A percentile compares a stretch with the other conserved stretches of the same genome.
phyloP scores from a whole-genome alignment of 2,113 vertebrate species.

The Todiramphus chloris region DNA sequence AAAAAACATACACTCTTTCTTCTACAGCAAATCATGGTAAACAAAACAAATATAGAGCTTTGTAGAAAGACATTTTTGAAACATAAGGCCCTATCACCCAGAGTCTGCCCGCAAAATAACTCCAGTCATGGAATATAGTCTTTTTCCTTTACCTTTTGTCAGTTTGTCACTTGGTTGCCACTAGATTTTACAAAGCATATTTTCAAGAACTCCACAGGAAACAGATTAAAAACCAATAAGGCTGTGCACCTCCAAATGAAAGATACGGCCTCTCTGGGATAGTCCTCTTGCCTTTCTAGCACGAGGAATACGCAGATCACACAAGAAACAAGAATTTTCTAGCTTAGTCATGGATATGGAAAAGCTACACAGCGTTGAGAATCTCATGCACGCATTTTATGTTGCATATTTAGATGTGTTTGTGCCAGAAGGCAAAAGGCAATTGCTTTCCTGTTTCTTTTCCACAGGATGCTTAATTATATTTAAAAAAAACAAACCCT shows the following conservation, averaged over 20 bases:
- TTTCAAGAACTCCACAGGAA: slow-evolving; percentile 58
- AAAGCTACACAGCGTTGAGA: slow-evolving; percentile 56
- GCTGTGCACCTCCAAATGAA: slow-evolving; percentile 29
- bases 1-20: slow-evolving; percentile 6
- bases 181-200: slow-evolving; percentile 39
- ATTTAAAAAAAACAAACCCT: not conserved
- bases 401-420: slow-evolving; percentile 58
- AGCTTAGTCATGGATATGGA: slow-evolving; percentile 43
- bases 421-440: slow-evolving; percentile 56
- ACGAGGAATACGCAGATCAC: not conserved
- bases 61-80: not conserved
- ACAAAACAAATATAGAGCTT: slow-evolving; percentile 20
- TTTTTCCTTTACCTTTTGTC: slow-evolving; percentile 23
- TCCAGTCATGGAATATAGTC: not conserved
- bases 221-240: slow-evolving; percentile 50
- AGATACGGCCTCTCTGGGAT: slow-evolving; percentile 15
- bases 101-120: not conserved
- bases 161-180: slow-evolving; percentile 22
- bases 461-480: slow-evolving; percentile 31
- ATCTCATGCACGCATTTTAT: slow-evolving; percentile 67
- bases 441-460: slow-evolving; percentile 42
- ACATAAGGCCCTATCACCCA: slow-evolving; percentile 8
- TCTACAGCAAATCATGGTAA: slow-evolving; percentile 33
- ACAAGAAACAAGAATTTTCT: slow-evolving; percentile 65
- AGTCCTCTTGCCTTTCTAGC: slow-evolving; percentile 36